Evolutionary conservation across 2,888 invertebrate species (phyloP), one percentile per base, ranked within the genome.

Genomic region (Pegoplata infirma): DNA sequence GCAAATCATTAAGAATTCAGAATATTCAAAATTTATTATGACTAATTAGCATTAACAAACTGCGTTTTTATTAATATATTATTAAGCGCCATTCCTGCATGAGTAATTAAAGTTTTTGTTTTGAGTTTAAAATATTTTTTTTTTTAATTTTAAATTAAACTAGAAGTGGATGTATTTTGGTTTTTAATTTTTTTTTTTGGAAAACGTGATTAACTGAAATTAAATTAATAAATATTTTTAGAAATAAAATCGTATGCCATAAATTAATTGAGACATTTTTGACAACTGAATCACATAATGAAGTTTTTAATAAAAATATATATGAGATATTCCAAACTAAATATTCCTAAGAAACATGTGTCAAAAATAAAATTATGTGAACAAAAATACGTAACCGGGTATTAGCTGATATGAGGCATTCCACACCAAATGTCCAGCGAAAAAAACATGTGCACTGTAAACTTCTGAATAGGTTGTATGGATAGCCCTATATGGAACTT

Each of bases 31-130:
- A 25, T 49, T 64, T 47, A 56, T 64, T 56, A 73, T 64, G 49
- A 64, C 72, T 73, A 64, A 73, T 73, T 73, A 73, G 56, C 63
- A 72, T 63, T 63, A 40, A 47, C 72, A 66, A 73, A 64, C 46
- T 73, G 49, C 72, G 72, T 66, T 58, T 58, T 58, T 67, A 46
- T 72, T 64, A 56, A 49, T 64, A 49, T 32, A 61, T 46, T 49
- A 49, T 63, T 21, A 73, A 73, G 40, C 71, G 28, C 63, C 40
- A 49, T 36, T 49, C 10, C 49, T 21, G 63, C 36, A 49, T 64
- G 63, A 64, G 63, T 51, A 64, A 51, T 64, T 69, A 32, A 49
- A 32, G 25, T 55, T 58, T 58, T 49, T 63, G 32, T 63, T 63
- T 49, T 23, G 36, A 63, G 32, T 28, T n/a, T 63, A 36, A 47